Evolutionary conservation across 2,797 vertebrate species (phyloP).

Genomic region (Columba guinea): DNA sequence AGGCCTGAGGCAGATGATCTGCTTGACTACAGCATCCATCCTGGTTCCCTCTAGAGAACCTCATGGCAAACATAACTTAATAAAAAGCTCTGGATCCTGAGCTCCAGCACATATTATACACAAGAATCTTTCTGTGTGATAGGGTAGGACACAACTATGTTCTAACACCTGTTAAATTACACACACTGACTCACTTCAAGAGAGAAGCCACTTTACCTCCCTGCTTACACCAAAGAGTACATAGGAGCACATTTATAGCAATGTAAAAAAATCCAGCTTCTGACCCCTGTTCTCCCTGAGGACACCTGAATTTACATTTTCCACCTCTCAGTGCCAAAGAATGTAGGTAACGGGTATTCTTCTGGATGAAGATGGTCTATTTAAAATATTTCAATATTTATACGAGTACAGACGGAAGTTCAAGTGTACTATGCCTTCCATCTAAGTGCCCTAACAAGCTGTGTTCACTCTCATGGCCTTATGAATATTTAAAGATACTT

Average conservation of each 20-base stretch:
- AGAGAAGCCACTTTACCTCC: neutral
- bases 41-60: neutral
- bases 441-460: neutral
- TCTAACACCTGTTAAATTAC: neutral
- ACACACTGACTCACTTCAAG: neutral
- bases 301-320: neutral
- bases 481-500: slow-evolving; percentile 3
- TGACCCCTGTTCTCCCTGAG: neutral
- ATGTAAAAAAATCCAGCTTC: neutral
- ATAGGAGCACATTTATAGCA: neutral
- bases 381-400: neutral
- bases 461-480: neutral
- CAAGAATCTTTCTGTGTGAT: neutral
- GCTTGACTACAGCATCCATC: neutral
- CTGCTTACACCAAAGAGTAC: neutral
- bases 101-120: fast-evolving
- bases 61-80: neutral
- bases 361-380: neutral
- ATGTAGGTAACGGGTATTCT: neutral
- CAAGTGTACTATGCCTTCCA: neutral
- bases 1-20: neutral
- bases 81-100: neutral
- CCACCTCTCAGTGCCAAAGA: neutral
- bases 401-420: neutral
- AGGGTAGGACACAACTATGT: neutral